phyloP scores from a whole-genome alignment of 1,140 invertebrate genomes.

The Cotesia glomerata region DNA sequence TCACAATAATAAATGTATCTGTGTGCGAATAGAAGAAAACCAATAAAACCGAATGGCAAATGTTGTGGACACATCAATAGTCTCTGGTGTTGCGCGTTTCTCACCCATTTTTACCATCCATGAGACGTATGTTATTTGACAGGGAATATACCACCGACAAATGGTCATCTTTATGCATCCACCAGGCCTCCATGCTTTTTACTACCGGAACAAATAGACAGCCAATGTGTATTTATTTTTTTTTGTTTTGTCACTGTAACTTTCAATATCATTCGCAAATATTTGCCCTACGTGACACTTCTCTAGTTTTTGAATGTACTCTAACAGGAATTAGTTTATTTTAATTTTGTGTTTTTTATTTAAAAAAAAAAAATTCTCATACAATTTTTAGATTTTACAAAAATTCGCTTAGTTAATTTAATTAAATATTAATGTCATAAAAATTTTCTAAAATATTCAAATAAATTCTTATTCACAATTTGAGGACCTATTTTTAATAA shows the following conservation, averaged over 20 bases:
- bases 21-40: background rate
- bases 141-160: conserved; percentile 18
- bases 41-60: too few relatives aligned
- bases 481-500: too few relatives aligned
- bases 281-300: conserved; percentile 34
- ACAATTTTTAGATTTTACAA: too few relatives aligned
- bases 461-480: too few relatives aligned
- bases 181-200: conserved; percentile 32
- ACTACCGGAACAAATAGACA: background rate
- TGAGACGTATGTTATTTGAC: conserved; percentile 23
- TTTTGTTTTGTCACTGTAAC: background rate
- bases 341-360: too few relatives aligned
- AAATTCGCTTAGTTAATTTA: too few relatives aligned
- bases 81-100: conserved; percentile 20
- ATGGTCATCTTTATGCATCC: conserved; percentile 52
- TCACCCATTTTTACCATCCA: conserved; percentile 37
- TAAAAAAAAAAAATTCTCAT: too few relatives aligned
- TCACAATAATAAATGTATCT: too few relatives aligned
- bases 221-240: background rate
- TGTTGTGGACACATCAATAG: conserved; percentile 19
- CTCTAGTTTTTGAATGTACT: too few relatives aligned
- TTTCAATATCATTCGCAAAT: conserved; percentile 41
- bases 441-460: too few relatives aligned
- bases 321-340: too few relatives aligned
- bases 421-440: too few relatives aligned